Percentiles rank a stretch among this genome's conserved stretches.
Conservation (phyloP, 92 coral and sea anemone species). For the Bergia sp. region DNA sequence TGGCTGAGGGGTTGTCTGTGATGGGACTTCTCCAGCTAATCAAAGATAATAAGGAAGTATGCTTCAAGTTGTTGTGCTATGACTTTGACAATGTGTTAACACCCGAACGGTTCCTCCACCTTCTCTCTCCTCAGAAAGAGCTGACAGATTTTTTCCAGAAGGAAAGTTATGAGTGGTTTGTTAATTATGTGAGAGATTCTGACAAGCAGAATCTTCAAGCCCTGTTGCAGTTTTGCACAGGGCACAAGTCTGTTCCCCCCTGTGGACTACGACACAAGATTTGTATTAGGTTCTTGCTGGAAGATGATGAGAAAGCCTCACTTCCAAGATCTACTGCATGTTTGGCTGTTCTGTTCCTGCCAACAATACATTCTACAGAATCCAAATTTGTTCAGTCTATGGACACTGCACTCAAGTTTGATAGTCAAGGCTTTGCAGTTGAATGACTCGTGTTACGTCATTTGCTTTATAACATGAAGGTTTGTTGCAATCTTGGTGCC, state of each 20-base stretch:
- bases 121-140: conserved; percentile 32
- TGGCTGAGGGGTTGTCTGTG: conserved; percentile 56
- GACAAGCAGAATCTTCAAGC: conserved; percentile 42
- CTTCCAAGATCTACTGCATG: conserved; percentile 65
- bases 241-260: conserved; percentile 24
- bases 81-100: conserved; percentile 35
- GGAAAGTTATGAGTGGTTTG: conserved; percentile 55
- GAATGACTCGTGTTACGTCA: conserved; percentile 25
- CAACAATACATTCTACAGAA: conserved; percentile 64
- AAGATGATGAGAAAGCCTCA: conserved; percentile 47
- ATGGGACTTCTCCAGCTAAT: conserved; percentile 55
- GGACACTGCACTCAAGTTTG: conserved; percentile 55
- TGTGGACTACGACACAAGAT: conserved; percentile 1
- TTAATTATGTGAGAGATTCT: conserved; percentile 45
- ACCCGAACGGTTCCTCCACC: conserved; percentile 40
- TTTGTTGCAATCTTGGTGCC: background rate
- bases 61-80: conserved; percentile 52
- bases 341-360: conserved; percentile 48
- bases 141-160: conserved; percentile 53
- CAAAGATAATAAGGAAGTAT: conserved; percentile 42
- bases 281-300: conserved; percentile 7
- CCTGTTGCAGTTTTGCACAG: conserved; percentile 29
- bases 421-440: conserved; percentile 62
- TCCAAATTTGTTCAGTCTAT: conserved; percentile 52
- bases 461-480: background rate